Base-by-base conservation (phyloP, 2,797 vertebrate species). In the Gymnothorax reevesii region DNA sequence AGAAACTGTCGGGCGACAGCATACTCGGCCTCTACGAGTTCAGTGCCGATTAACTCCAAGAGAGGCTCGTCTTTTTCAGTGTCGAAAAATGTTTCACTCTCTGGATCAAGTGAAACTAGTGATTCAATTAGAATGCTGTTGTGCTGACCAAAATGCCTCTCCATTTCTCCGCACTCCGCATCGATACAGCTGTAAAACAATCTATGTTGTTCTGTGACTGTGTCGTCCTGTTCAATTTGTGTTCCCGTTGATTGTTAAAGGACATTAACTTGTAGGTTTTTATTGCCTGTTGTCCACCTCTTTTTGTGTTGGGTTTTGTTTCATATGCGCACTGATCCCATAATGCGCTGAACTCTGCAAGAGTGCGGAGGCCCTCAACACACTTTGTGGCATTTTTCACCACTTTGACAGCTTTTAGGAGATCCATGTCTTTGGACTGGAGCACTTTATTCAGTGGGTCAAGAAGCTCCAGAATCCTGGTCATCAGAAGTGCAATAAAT, bases 41-140 rank as follows among this genome's bases (percentile, higher is more conserved):
- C 22, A 10, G 57, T 83, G n/a, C 57, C 25, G 22, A 57, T 42
- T 13, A 83, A 83, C 27, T 83, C 83, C 55, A 64, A 62, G 10
- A 83, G 25, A 15, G 83, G 59, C 22, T 64, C 42, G 12, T 64
- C 83, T 83, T 42, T 42, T n/a, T n/a, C n/a, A n/a, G 57, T 57
- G 25, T 83, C 59, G 12, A 83, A 49, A 83, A 64, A 52, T 10
- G 4, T 83, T 25, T 83, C 25, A 49, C 57, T 22, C 33, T 33
- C 59, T 62, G 27, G 25, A 60, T 60, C 57, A 2, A 83, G 57
- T 83, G 22, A 83, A 33, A 25, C 22, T 1, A 83, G 57, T 57
- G 57, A 83, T 62, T 83, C 82, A 25, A 83, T 13, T 0, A 83
- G 82, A 10, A 25, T 7, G 22, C 82, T 83, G 57, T 83, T 83